These are phyloP conservation scores for Plecotus auritus DNA, from an alignment of 2,113 vertebrate species.

Conservation along the genomic window DNA sequence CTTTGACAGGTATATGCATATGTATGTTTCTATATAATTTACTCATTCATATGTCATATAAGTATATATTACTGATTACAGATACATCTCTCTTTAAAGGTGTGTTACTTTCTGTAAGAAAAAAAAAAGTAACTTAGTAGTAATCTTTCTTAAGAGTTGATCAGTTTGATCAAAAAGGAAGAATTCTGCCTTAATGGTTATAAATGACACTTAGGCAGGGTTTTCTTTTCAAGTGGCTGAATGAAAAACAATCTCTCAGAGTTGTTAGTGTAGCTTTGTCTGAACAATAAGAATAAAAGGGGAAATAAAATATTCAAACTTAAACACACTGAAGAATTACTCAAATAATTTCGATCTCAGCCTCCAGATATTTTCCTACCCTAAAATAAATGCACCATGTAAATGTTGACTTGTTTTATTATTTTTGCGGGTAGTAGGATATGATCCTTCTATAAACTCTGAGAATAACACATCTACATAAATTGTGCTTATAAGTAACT, in stretches of 20 bases:
- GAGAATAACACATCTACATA: not conserved
- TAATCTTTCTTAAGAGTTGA: slow-evolving; percentile 64
- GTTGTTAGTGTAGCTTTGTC: not conserved
- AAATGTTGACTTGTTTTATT: not conserved
- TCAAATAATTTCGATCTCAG: not conserved
- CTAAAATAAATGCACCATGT: not conserved
- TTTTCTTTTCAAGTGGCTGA: slow-evolving; percentile 34
- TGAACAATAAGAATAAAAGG: slow-evolving; percentile 47
- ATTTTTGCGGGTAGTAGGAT: not conserved
- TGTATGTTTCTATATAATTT: not conserved
- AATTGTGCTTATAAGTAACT: not conserved
- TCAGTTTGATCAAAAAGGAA: slow-evolving; percentile 66
- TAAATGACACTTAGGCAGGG: slow-evolving; percentile 56
- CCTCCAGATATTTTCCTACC: not conserved
- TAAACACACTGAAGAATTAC: not conserved
- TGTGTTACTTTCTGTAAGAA: not conserved
- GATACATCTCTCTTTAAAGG: not conserved
- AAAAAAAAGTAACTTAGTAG: slow-evolving; percentile 26
- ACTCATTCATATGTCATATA: not conserved
- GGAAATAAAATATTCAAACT: slow-evolving; percentile 21
- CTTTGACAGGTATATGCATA: not conserved
- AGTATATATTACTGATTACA: not conserved
- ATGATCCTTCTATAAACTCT: not conserved
- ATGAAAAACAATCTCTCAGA: slow-evolving; percentile 24
- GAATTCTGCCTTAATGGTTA: slow-evolving; percentile 44